Percentiles rank a stretch among this genome's conserved stretches.
These are phyloP conservation scores for Bombus vancouverensis DNA, from an alignment of 1,140 invertebrate genomes.

Conservation along the genomic window DNA sequence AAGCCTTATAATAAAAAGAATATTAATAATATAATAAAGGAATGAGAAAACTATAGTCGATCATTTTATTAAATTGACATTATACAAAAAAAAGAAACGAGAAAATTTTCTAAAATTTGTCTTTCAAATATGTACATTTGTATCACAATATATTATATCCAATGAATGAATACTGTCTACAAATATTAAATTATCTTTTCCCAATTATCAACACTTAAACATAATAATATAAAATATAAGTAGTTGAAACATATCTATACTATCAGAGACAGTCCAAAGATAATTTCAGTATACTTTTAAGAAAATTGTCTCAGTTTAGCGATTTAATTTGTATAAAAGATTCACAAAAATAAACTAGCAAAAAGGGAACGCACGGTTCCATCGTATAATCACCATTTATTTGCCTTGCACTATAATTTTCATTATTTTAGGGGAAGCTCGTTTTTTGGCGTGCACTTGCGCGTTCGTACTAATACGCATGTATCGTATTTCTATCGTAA, in stretches of 20 bases:
- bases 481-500: conserved; percentile 4
- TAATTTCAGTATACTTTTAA: background rate
- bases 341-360: background rate
- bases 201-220: background rate
- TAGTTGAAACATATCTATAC: background rate
- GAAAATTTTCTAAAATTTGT: background rate
- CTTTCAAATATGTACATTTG: conserved; percentile 1
- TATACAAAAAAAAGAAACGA: background rate
- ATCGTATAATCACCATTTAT: conserved; percentile 43
- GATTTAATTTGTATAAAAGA: background rate
- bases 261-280: background rate
- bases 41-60: background rate
- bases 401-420: conserved; percentile 30
- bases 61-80: conserved; percentile 7
- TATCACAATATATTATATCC: conserved; percentile 15
- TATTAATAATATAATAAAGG: background rate
- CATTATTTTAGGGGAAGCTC: conserved; percentile 40
- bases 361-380: background rate
- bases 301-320: background rate
- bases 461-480: conserved; percentile 8
- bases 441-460: background rate
- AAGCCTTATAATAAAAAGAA: background rate
- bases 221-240: background rate
- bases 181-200: background rate
- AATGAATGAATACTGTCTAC: background rate